Conservation (phyloP, 2,888 invertebrate genomes). For the Apodemia zela region DNA sequence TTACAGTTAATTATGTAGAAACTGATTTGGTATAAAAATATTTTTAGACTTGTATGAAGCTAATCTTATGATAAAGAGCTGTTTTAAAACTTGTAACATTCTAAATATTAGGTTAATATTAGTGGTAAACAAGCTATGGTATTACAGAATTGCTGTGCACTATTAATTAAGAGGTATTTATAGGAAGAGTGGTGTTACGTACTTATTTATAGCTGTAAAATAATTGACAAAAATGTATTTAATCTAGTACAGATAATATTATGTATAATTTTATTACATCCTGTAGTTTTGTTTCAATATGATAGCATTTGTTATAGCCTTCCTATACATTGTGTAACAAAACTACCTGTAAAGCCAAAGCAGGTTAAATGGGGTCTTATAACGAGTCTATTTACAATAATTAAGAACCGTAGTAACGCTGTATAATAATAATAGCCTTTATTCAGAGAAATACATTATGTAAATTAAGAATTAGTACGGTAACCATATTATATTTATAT, state of each 20-base stretch:
- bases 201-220: neutral
- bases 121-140: conserved; percentile 17
- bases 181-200: neutral
- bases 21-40: conserved; percentile 31
- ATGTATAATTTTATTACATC: neutral
- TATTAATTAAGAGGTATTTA: conserved; percentile 19
- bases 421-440: too few species aligned
- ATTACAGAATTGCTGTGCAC: conserved; percentile 21
- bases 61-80: conserved; percentile 80
- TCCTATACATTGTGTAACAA: too few species aligned
- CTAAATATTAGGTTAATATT: conserved; percentile 19
- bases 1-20: neutral
- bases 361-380: too few species aligned
- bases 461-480: too few species aligned
- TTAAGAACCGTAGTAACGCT: too few species aligned
- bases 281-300: neutral
- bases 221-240: neutral
- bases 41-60: conserved; percentile 49
- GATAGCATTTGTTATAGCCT: neutral
- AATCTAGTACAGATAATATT: neutral
- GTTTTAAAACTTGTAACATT: conserved; percentile 43
- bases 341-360: too few species aligned
- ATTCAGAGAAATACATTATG: too few species aligned
- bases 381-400: too few species aligned
- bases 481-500: too few species aligned